These are phyloP conservation scores for Acronicta aceris DNA, from an alignment of 2,888 invertebrate species.

Conservation along the genomic window DNA sequence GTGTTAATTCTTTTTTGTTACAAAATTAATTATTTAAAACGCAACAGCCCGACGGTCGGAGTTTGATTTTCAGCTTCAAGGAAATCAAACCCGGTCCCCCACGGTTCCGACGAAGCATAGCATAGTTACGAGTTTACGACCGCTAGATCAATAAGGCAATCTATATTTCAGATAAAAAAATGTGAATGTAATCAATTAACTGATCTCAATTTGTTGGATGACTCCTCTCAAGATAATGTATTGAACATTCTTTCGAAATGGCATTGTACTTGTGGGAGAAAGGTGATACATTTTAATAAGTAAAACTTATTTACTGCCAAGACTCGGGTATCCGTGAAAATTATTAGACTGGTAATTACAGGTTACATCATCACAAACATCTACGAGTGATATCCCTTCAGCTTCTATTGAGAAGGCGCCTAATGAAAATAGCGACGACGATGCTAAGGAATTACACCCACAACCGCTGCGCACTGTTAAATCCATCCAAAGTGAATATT, in stretches of 20 bases:
- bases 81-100: no score
- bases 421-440: conserved; percentile 63
- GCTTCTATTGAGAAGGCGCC: conserved; percentile 60
- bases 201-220: conserved; percentile 78
- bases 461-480: conserved; percentile 71
- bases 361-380: conserved; percentile 80
- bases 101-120: no score
- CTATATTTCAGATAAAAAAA: conserved; percentile 77
- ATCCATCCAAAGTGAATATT: conserved; percentile 62
- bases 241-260: conserved; percentile 82
- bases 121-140: no score
- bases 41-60: no score
- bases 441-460: conserved; percentile 66
- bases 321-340: background rate
- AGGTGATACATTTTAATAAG: conserved; percentile 61
- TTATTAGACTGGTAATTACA: conserved; percentile 45
- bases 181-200: conserved; percentile 83
- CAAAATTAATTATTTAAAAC: no score
- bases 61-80: no score
- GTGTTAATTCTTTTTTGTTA: no score
- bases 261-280: conserved; percentile 83
- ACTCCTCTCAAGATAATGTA: conserved; percentile 81
- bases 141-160: background rate
- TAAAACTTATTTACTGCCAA: background rate
- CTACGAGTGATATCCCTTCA: conserved; percentile 77